Base-by-base conservation (phyloP, 2,113 vertebrate genomes). In the Hypomesus transpacificus region DNA sequence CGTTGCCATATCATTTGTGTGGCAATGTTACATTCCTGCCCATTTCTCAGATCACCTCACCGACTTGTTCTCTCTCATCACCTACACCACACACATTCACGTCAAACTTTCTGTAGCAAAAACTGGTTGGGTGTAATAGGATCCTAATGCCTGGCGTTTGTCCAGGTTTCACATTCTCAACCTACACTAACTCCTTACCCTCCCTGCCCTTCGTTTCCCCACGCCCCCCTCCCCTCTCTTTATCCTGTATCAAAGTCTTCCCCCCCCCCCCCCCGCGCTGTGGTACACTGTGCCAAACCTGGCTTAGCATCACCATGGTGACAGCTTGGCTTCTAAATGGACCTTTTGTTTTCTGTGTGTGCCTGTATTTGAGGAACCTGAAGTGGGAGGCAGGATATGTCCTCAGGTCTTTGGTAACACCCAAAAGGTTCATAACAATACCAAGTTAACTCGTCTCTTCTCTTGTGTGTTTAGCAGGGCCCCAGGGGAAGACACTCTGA, bases 401-500 rank as follows among this genome's bases (percentile, higher is more conserved):
- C 39, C 13, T 46, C 39, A 46, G 39, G 39, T 46, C 39, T 46
- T 46, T 46, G 1, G 39, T 46, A 46, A 46, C 39, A 46, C 39
- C 39, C 7, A 13, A 11, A 9, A 6, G 7, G 9, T 13, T 46
- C 39, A 46, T 46, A 46, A 46, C 39, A 46, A 7, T 13, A 13
- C 39, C 39, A 70, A 20, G 53, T 64, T 34, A 22, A 53, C 58
- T 14, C 13, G 24, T 9, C 13, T 61, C 79, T 50, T 62, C 8
- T 51, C n/a, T 39, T 62, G 2, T 68, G 14, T 68, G 74, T 46
- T 71, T 77, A 91, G 86, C 22, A 87, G 86, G 73, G 65, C 79
- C 16, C 75, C 87, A 1, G 89, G 70, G 17, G 89, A 92, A 50
- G 90, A 91, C 21, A 57, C 78, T 20, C 72, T 88, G 22, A 88